Evolutionary conservation across 92 coral and sea anemone genomes (phyloP).

Genomic region (Virgularia gustaviana): DNA sequence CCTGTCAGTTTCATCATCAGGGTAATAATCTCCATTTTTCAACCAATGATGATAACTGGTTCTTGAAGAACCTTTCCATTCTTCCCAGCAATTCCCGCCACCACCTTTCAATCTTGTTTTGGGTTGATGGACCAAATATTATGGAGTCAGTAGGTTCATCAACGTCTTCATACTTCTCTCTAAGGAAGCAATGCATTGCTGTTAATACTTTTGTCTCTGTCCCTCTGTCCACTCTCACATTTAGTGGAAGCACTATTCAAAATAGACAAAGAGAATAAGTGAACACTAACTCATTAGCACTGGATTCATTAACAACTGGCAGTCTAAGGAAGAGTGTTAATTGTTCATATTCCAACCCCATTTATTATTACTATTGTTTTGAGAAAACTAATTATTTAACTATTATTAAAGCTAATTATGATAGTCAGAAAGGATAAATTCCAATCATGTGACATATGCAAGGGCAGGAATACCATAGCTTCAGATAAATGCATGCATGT

Average conservation of each 20-base stretch:
- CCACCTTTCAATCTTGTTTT: conserved; percentile 60
- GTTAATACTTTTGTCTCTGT: conserved; percentile 62
- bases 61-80: conserved; percentile 58
- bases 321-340: no score
- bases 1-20: conserved; percentile 43
- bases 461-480: no score
- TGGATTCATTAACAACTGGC: no score
- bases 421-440: no score
- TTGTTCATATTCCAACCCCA: no score
- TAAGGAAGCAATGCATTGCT: conserved; percentile 56
- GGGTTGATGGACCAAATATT: conserved; percentile 63
- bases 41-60: conserved; percentile 43
- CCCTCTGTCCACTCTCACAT: conserved; percentile 49
- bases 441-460: no score
- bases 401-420: no score
- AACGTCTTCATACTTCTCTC: conserved; percentile 55
- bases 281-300: no score
- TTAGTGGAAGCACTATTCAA: conserved; percentile 47
- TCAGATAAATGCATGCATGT: no score
- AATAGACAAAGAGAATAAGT: conserved; percentile 24
- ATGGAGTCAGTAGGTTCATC: conserved; percentile 50
- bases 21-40: conserved; percentile 63
- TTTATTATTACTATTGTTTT: no score
- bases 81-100: conserved; percentile 60
- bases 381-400: no score